Evolutionary conservation across 23 tunicate species (phyloP).

Genomic region (Halocynthia aurantium): DNA sequence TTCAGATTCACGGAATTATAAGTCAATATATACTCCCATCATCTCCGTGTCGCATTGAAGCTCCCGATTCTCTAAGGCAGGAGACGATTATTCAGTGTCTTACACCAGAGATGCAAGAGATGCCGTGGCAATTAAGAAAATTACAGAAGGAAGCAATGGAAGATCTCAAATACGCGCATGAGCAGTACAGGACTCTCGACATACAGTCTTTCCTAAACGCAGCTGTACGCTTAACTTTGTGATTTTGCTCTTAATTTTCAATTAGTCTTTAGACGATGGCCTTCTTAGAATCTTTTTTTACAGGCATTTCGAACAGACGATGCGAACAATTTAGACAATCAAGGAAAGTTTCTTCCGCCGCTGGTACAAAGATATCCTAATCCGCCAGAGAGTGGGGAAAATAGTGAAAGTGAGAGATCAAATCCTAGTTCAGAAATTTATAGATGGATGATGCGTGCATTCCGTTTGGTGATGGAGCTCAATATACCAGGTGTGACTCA

Average conservation of each 20-base stretch:
- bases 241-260: background rate
- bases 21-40: conserved; percentile 37
- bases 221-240: conserved; percentile 31
- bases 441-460: conserved; percentile 45
- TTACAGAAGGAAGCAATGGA: conserved; percentile 65
- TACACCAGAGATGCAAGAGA: conserved; percentile 42
- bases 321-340: background rate
- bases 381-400: background rate
- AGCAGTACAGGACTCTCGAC: conserved; percentile 42
- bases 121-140: conserved; percentile 72
- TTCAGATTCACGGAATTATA: conserved; percentile 36
- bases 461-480: conserved; percentile 25
- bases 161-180: conserved; percentile 36
- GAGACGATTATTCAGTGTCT: conserved; percentile 22
- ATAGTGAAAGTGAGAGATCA: too few species aligned
- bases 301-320: conserved; percentile 36
- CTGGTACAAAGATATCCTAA: too few species aligned
- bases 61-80: conserved; percentile 31
- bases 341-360: too few species aligned
- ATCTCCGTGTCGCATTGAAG: conserved; percentile 62
- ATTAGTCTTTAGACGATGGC: background rate
- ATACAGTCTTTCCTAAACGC: conserved; percentile 45
- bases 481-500: conserved; percentile 45
- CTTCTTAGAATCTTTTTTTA: background rate
- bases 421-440: conserved; percentile 6